Evolutionary conservation across 2,797 vertebrate species (phyloP).

Genomic region (Nyctalus aviator): DNA sequence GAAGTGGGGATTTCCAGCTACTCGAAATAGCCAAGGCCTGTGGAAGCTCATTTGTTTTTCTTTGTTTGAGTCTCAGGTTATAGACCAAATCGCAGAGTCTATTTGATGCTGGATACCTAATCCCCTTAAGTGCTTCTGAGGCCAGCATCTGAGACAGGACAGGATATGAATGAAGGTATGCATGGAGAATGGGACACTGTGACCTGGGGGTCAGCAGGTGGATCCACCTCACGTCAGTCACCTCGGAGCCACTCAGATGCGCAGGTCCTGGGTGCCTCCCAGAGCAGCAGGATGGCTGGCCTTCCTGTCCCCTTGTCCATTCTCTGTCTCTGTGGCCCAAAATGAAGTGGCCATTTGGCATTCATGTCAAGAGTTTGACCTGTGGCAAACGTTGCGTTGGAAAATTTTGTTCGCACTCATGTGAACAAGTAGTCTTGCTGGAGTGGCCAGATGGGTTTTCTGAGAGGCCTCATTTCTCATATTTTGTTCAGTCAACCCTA

Average conservation of each 20-base stretch:
- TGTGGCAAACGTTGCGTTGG: background rate
- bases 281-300: background rate
- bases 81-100: background rate
- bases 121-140: background rate
- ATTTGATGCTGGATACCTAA: background rate
- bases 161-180: background rate
- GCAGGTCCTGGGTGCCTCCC: background rate
- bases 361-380: background rate
- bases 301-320: accelerated
- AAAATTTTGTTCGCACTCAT: background rate
- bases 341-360: background rate
- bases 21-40: conserved; percentile 62
- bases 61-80: conserved; percentile 52
- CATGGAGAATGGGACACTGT: background rate
- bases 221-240: background rate
- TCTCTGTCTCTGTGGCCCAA: background rate
- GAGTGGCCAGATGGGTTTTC: background rate
- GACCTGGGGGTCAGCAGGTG: background rate
- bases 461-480: background rate
- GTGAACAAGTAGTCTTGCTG: background rate
- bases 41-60: conserved; percentile 61
- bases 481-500: background rate
- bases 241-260: background rate
- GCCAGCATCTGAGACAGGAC: background rate
- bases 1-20: conserved; percentile 70